These are phyloP conservation scores for Muraenolepis orangiensis DNA, from an alignment of 2,797 vertebrate genomes.

Conservation along the genomic window DNA sequence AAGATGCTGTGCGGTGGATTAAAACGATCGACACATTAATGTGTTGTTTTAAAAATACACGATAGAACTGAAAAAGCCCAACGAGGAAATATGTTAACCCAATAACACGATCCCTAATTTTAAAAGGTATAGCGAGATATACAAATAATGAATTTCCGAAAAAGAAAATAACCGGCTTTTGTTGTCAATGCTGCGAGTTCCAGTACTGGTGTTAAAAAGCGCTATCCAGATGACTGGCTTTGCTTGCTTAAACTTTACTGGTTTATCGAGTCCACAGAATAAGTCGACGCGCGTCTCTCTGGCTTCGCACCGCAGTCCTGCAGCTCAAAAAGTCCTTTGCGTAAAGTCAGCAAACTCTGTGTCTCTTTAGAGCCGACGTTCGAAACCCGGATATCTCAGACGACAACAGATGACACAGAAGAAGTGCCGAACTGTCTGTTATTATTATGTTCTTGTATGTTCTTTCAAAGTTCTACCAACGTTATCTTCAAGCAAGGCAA, in stretches of 20 bases:
- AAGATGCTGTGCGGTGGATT: conserved; percentile 25
- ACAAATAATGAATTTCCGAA: conserved; percentile 6
- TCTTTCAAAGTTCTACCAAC: conserved; percentile 43
- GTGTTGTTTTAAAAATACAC: conserved; percentile 19
- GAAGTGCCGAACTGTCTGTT: conserved; percentile 17
- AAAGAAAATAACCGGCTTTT: conserved; percentile 9
- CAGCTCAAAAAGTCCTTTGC: conserved; percentile 14
- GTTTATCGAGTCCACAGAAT: conserved; percentile 19
- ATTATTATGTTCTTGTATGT: conserved; percentile 39
- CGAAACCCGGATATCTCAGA: conserved; percentile 25
- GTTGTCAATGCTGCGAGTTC: conserved; percentile 44
- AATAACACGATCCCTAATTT: neutral
- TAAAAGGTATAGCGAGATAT: neutral
- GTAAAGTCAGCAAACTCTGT: conserved; percentile 27
- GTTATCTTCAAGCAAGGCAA: conserved; percentile 27
- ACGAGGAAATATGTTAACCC: neutral
- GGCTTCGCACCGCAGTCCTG: conserved; percentile 30
- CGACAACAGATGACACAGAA: conserved; percentile 7
- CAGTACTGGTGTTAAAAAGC: conserved; percentile 35
- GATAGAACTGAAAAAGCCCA: neutral
- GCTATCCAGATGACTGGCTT: conserved; percentile 34
- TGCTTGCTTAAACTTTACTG: conserved; percentile 22
- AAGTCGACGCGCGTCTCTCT: conserved; percentile 25
- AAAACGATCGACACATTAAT: conserved; percentile 34
- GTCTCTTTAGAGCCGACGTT: conserved; percentile 6